Evolutionary conservation across 2,113 vertebrate genomes (phyloP).

Genomic region (Micronycteris hirsuta): DNA sequence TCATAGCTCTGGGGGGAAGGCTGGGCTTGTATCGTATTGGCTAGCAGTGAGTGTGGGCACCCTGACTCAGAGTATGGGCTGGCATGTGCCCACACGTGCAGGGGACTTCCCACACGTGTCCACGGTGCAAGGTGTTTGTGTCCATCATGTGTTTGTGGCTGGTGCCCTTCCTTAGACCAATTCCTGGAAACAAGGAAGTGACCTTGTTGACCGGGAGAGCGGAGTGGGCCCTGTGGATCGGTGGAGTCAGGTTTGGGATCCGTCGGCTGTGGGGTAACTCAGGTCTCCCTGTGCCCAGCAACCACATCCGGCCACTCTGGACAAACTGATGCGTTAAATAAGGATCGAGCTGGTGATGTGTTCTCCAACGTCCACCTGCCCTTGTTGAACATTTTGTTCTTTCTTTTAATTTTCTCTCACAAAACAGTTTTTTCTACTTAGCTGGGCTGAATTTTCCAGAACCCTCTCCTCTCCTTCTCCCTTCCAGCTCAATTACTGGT

Average conservation of each 20-base stretch:
- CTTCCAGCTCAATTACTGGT: neutral
- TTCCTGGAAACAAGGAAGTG: slow-evolving; percentile 21
- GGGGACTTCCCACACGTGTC: neutral
- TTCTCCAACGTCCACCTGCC: neutral
- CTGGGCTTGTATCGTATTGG: neutral
- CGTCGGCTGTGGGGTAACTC: neutral
- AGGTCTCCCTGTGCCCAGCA: neutral
- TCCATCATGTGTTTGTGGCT: neutral
- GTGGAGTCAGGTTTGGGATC: neutral
- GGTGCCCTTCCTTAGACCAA: neutral
- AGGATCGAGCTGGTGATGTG: neutral
- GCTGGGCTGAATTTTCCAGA: neutral
- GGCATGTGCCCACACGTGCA: neutral
- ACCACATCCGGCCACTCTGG: neutral
- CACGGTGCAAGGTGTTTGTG: neutral
- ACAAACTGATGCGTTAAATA: neutral
- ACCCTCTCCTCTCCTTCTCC: neutral
- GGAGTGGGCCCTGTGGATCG: neutral
- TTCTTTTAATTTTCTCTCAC: neutral
- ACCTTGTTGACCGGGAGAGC: neutral
- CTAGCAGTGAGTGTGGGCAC: neutral
- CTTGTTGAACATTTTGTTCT: neutral
- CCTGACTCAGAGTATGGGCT: neutral
- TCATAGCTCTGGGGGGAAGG: neutral
- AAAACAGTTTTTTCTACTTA: neutral